Evolutionary conservation across 2,888 invertebrate species (phyloP), one percentile per base, ranked within the genome.

Genomic region (Nomada fucata): DNA sequence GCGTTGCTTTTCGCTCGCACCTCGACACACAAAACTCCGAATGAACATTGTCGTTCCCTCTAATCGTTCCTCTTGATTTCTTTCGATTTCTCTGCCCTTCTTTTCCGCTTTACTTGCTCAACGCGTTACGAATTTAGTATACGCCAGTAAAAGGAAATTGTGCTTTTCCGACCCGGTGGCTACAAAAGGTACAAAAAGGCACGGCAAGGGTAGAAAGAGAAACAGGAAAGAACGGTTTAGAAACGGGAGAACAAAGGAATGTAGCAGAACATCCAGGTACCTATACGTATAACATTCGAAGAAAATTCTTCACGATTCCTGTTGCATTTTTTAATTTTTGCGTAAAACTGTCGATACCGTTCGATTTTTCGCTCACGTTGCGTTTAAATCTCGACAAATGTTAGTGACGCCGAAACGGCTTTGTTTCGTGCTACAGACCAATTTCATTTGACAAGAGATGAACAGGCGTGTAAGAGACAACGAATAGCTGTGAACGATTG

Each of bases 1-100:
- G 87, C 82, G 88, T 89, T 86, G 88, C 84, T 89, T 83, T 89
- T 85, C 86, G 79, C 84, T 89, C 71, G 78, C 79, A 59, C 76
- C 72, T 86, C 76, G 77, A 76, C 74, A 76, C 70, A 76, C 76
- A 72, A 61, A 88, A 86, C 80, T 76, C 72, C 55, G 36, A 77
- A 78, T 75, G 53, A 71, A 73, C 73, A 29, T 42, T 68, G 36
- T 64, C 15, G 13, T 52, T n/a, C 57, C 52, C 18, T 61, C 36
- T 44, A 63, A 57, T 50, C 47, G 57, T 61, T 18, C 11, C 23
- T 18, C 9, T 20, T 42, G 0, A n/a, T 71, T 63, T 26, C 42
- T 36, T 60, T 36, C 36, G 1, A 52, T 13, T 13, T 11, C 36
- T 2, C 44, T 52, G 9, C 36, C 23, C 15, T 57, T 36, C 13